phyloP scores from a whole-genome alignment of 2,797 vertebrate species.

The Ispidina lecontei region DNA sequence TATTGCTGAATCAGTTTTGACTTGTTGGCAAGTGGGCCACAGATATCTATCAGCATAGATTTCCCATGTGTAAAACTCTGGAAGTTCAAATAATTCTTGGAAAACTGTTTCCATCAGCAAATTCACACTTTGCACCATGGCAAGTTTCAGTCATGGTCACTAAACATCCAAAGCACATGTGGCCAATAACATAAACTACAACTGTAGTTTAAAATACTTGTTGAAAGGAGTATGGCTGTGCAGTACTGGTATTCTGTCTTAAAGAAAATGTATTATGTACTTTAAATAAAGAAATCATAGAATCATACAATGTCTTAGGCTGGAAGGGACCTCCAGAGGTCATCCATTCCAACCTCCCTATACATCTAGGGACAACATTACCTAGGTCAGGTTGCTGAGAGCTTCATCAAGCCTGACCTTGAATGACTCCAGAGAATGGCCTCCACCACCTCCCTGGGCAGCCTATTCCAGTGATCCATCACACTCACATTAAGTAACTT shows the following conservation, averaged over 20 bases:
- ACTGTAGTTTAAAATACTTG: neutral
- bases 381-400: no score
- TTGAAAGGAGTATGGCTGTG: neutral
- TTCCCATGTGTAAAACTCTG: neutral
- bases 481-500: no score
- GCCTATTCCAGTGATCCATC: no score
- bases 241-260: neutral
- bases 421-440: no score
- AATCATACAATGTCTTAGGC: no score
- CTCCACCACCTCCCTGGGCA: no score
- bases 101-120: neutral
- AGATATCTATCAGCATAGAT: neutral
- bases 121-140: neutral
- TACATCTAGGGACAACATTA: no score
- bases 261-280: neutral
- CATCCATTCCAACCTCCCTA: no score
- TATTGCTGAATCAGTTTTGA: neutral
- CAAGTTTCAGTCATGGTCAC: neutral
- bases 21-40: neutral
- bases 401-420: no score
- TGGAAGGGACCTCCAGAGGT: no score
- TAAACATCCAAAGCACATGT: accelerated
- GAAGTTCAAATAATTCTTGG: neutral
- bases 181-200: neutral
- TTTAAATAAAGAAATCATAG: neutral